Evolutionary conservation across 1,140 invertebrate genomes (phyloP).

Genomic region (Copidosoma floridanum): DNA sequence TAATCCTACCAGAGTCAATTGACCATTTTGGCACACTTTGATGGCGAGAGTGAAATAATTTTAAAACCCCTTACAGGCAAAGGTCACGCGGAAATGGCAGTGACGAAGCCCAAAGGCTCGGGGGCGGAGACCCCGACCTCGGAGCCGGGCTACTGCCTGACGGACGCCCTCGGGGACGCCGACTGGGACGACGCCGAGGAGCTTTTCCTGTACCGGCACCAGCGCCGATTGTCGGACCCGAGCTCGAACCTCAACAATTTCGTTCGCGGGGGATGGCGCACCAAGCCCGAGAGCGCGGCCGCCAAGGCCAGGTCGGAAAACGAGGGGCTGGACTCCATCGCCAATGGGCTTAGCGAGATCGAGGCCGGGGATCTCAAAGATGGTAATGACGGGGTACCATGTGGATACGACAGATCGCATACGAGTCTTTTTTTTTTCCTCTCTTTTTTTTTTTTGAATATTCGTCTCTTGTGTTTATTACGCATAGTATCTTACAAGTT

Average conservation of each 20-base stretch:
- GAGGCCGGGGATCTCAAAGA: conserved; percentile 91
- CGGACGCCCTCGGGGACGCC: conserved; percentile 77
- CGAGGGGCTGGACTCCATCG: conserved; percentile 81
- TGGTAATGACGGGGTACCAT: conserved; percentile 61
- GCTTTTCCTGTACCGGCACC: conserved; percentile 74
- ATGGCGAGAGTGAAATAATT: too few relatives aligned
- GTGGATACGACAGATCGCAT: too few relatives aligned
- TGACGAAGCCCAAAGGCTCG: conserved; percentile 85
- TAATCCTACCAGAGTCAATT: too few relatives aligned
- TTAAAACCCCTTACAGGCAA: conserved; percentile 60
- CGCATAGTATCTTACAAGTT: too few relatives aligned
- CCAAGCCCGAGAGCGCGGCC: conserved; percentile 59
- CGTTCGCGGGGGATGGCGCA: conserved; percentile 78
- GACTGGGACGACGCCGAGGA: conserved; percentile 87
- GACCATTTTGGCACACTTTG: too few relatives aligned
- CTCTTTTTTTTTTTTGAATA: too few relatives aligned
- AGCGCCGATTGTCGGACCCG: conserved; percentile 89
- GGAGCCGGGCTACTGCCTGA: conserved; percentile 83
- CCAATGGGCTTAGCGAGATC: conserved; percentile 82
- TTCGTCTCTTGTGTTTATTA: too few relatives aligned
- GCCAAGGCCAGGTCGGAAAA: conserved; percentile 86
- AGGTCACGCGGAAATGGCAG: conserved; percentile 97
- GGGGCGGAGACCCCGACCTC: conserved; percentile 93
- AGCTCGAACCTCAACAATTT: conserved; percentile 91
- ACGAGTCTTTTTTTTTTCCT: too few relatives aligned